Percentiles rank a stretch among this genome's conserved stretches.
These are phyloP conservation scores for Tenualosa ilisha DNA, from an alignment of 2,797 vertebrate genomes.

Conservation along the genomic window DNA sequence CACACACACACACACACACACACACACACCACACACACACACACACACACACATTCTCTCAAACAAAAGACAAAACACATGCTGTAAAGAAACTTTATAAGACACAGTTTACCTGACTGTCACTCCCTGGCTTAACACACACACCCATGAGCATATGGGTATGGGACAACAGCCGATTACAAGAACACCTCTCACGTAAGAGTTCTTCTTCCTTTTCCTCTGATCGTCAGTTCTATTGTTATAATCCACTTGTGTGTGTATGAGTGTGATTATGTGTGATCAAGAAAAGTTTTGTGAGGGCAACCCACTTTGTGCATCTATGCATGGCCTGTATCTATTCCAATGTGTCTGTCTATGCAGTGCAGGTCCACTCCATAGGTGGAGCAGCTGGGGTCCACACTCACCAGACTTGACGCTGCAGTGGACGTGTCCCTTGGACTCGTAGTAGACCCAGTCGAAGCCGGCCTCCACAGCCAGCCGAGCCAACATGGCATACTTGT, in stretches of 20 bases:
- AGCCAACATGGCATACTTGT: slow-evolving; percentile 96
- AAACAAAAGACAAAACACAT: background rate
- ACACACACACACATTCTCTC: background rate
- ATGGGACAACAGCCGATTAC: too few relatives aligned
- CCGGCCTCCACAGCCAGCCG: slow-evolving; percentile 95
- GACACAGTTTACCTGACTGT: too few relatives aligned
- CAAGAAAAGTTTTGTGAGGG: background rate
- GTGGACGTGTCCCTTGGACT: slow-evolving; percentile 97
- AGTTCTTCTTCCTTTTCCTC: too few relatives aligned
- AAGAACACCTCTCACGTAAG: too few relatives aligned
- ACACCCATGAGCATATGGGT: too few relatives aligned
- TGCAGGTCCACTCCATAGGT: background rate
- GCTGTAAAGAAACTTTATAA: too few relatives aligned
- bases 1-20: background rate
- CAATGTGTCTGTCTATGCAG: background rate
- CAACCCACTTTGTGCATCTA: too few relatives aligned
- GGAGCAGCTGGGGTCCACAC: background rate
- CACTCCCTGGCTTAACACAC: too few relatives aligned
- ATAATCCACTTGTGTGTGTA: background rate
- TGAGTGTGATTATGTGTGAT: background rate
- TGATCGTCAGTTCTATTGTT: too few relatives aligned
- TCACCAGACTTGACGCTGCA: slow-evolving; percentile 97
- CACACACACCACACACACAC: slow-evolving; percentile 29
- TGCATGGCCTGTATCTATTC: background rate
- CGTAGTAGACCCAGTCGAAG: slow-evolving; percentile 98